Conservation (phyloP, 2,888 invertebrate genomes). For the Baccha elongata region DNA sequence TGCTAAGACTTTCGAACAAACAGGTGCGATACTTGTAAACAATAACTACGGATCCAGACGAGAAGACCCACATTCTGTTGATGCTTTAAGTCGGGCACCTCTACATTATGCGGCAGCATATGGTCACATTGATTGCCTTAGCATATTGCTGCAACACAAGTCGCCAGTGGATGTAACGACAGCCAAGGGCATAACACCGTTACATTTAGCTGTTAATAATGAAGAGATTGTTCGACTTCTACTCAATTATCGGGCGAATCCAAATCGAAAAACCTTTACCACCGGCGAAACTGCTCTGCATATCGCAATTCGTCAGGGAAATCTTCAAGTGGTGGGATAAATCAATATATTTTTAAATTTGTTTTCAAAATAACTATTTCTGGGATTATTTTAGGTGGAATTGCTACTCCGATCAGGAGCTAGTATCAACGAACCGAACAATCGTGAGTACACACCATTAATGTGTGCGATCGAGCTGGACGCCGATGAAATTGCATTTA, state of each 20-base stretch:
- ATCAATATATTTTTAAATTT: neutral
- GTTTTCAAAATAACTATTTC: no score
- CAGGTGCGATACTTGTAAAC: slow-evolving; percentile 83
- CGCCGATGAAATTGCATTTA: slow-evolving; percentile 82
- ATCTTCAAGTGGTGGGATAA: slow-evolving; percentile 83
- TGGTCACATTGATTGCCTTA: slow-evolving; percentile 86
- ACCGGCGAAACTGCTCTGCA: slow-evolving; percentile 86
- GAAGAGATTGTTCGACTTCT: slow-evolving; percentile 84
- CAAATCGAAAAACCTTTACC: slow-evolving; percentile 84
- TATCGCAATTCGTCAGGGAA: slow-evolving; percentile 85
- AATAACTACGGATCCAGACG: slow-evolving; percentile 49
- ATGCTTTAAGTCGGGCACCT: slow-evolving; percentile 84
- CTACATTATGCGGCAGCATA: slow-evolving; percentile 89
- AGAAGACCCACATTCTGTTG: slow-evolving; percentile 80
- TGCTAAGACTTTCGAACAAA: slow-evolving; percentile 88
- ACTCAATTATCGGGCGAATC: slow-evolving; percentile 84
- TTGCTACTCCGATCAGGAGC: slow-evolving; percentile 84
- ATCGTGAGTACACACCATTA: slow-evolving; percentile 85
- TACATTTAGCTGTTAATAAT: slow-evolving; percentile 87
- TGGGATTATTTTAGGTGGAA: slow-evolving; percentile 83
- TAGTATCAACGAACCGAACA: slow-evolving; percentile 85
- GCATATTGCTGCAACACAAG: slow-evolving; percentile 85
- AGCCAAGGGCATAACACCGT: slow-evolving; percentile 86
- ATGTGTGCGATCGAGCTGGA: slow-evolving; percentile 79
- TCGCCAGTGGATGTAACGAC: slow-evolving; percentile 86